phyloP scores from a whole-genome alignment of 1,140 invertebrate genomes.

The Macrocentrus cingulum region DNA sequence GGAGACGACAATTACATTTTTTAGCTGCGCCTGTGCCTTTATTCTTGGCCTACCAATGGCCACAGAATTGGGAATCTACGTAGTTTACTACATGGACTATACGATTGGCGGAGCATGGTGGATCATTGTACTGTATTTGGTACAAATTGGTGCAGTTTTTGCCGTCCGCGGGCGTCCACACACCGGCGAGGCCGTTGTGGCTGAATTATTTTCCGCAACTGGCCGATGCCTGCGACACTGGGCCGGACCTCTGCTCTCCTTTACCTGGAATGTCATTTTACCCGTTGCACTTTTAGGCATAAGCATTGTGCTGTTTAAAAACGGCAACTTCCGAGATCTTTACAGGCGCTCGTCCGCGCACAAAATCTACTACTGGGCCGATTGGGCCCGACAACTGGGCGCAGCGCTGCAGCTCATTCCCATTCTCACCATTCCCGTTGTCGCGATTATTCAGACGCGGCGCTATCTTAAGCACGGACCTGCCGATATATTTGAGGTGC shows the following conservation, averaged over 20 bases:
- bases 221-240: conserved; percentile 60
- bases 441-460: conserved; percentile 79
- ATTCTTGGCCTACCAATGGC: conserved; percentile 84
- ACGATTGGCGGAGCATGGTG: conserved; percentile 82
- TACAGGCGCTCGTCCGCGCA: no score
- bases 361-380: conserved; percentile 70
- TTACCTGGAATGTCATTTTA: conserved; percentile 84
- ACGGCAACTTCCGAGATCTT: conserved; percentile 71
- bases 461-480: conserved; percentile 79
- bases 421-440: conserved; percentile 73
- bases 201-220: conserved; percentile 65
- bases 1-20: conserved; percentile 84
- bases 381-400: conserved; percentile 77
- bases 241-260: conserved; percentile 74
- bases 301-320: conserved; percentile 76
- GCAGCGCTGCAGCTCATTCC: conserved; percentile 76
- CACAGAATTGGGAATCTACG: conserved; percentile 84
- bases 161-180: conserved; percentile 82
- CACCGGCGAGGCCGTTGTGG: conserved; percentile 78
- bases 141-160: conserved; percentile 77
- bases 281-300: conserved; percentile 76
- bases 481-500: conserved; percentile 84
- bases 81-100: conserved; percentile 84
- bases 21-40: conserved; percentile 80
- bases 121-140: conserved; percentile 76